Evolutionary conservation across 2,797 vertebrate species (phyloP), one percentile per base, ranked within the genome.

Genomic region (Sphenopsis melanotis): DNA sequence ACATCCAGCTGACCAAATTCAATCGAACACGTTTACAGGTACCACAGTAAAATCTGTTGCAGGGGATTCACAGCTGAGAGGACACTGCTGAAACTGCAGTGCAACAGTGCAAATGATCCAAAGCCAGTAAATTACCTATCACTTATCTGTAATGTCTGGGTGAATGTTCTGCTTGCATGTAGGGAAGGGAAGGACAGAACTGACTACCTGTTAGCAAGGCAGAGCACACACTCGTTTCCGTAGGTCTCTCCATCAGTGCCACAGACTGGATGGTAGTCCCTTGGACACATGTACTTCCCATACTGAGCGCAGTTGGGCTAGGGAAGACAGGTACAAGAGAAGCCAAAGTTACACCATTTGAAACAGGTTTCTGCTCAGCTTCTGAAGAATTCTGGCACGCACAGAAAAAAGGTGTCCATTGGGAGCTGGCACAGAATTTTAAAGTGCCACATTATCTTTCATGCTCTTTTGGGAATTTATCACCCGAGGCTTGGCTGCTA

Each of bases 241-340:
- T 96, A 97, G 34, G 94, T 96, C 66, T 83, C 12, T 75, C 95
- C 96, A 18, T 97, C 84, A 0, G 95, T 97, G 61, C 96, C 96
- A 15, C 96, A 97, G 0, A 97, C 95, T 0, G 96, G 96, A 5
- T 12, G 39, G 87, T 92, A 96, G 79, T 96, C 24, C 84, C 89
- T 91, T 2, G 96, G 82, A 39, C 96, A 97, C 5, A 80, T 61
- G 10, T 59, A 15, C 6, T 65, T 0, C 6, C 30, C 52, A 1
- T 97, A 95, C 5, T 2, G 12, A 44, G 23, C 0, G 7, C 96
- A 97, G 16, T 65, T 24, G 10, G 96, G 96, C 96, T 97, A 4
- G 17, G 50, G 37, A 59, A 89, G 24, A 89, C 15, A 79, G 23
- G 53, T 6, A 52, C 7, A 14, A 6, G 30, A 63, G 15, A 39